Conservation (phyloP, 2,888 invertebrate genomes). For the Scelioninae gen. 1 region DNA sequence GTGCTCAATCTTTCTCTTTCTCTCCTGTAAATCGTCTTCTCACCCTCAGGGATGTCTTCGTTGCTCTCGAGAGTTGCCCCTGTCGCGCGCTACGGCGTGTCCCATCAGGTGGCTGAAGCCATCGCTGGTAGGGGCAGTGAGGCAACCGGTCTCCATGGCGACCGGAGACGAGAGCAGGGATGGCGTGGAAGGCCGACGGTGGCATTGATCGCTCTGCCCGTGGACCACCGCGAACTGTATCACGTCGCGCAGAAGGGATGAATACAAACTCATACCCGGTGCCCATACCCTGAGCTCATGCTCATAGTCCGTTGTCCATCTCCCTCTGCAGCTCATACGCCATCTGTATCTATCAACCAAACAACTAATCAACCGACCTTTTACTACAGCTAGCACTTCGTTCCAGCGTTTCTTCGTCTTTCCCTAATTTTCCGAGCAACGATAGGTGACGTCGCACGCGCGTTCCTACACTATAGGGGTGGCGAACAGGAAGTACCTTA, state of each 20-base stretch:
- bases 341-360: conserved; percentile 55
- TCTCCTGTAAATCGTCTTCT: no score
- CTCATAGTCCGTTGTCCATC: conserved; percentile 37
- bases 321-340: conserved; percentile 33
- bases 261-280: conserved; percentile 75
- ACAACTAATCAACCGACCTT: conserved; percentile 62
- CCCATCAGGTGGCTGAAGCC: conserved; percentile 74
- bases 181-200: conserved; percentile 76
- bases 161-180: conserved; percentile 76
- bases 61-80: conserved; percentile 73
- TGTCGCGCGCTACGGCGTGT: conserved; percentile 72
- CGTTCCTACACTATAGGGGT: no score
- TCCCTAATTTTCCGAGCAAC: conserved; percentile 43
- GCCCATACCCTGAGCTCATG: conserved; percentile 60
- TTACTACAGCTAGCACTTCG: conserved; percentile 43
- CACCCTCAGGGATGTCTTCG: conserved; percentile 75
- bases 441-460: conserved; percentile 32
- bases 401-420: conserved; percentile 33
- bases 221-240: conserved; percentile 78
- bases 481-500: no score
- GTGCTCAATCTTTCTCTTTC: no score
- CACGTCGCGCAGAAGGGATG: conserved; percentile 79
- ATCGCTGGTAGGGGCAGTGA: conserved; percentile 73
- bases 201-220: conserved; percentile 82
- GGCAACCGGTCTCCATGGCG: conserved; percentile 82